Evolutionary conservation across 2,888 invertebrate genomes (phyloP).

Genomic region (Sthenelais limicola): DNA sequence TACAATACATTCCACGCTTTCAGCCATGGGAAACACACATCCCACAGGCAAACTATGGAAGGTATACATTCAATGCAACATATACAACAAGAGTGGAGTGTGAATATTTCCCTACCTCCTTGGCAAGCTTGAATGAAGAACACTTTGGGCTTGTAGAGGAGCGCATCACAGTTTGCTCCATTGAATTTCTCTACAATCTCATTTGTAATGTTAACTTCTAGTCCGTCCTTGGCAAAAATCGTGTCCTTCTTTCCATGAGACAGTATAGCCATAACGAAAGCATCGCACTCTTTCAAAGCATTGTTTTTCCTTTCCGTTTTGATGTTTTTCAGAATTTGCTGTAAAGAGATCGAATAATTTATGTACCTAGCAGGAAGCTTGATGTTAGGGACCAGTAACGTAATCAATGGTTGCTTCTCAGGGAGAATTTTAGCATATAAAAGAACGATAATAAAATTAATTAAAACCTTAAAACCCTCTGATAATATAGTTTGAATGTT

Average conservation of each 20-base stretch:
- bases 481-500: no score
- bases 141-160: slow-evolving; percentile 25
- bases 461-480: no score
- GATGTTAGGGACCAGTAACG: no score
- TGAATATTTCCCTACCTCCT: slow-evolving; percentile 1
- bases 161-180: not conserved
- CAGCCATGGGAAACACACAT: no score
- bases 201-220: not conserved
- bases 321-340: not conserved
- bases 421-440: no score
- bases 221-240: slow-evolving; percentile 5
- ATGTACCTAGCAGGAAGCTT: no score
- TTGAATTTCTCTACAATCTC: slow-evolving; percentile 24
- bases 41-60: no score
- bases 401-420: no score
- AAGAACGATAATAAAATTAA: no score
- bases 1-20: no score
- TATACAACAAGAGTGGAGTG: no score
- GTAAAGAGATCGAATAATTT: slow-evolving; percentile 4
- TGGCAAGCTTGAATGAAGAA: slow-evolving; percentile 32
- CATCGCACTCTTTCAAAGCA: not conserved
- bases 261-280: slow-evolving; percentile 27
- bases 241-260: slow-evolving; percentile 12
- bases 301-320: not conserved
- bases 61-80: no score